Evolutionary conservation across 2,113 vertebrate genomes (phyloP).

Genomic region (Oplegnathus fasciatus): DNA sequence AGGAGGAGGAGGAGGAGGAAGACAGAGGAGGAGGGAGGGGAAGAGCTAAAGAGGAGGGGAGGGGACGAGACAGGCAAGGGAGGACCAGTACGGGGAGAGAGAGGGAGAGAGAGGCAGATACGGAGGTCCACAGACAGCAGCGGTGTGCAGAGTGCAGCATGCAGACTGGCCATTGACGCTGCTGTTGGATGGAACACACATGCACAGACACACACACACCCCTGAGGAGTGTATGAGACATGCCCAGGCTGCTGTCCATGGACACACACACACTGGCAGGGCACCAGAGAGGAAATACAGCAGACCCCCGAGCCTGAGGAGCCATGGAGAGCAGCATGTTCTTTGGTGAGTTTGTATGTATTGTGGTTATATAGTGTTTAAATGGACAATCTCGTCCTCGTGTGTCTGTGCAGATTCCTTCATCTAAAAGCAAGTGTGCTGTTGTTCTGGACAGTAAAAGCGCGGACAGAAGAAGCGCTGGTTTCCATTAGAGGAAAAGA

Average conservation of each 20-base stretch:
- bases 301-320: conserved; percentile 87
- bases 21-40: conserved; percentile 42
- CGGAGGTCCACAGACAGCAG: conserved; percentile 63
- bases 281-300: conserved; percentile 86
- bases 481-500: conserved; percentile 40
- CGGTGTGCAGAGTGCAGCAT: conserved; percentile 74
- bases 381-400: neutral
- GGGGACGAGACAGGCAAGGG: conserved; percentile 54
- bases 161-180: conserved; percentile 77
- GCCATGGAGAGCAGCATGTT: conserved; percentile 98
- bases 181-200: conserved; percentile 71
- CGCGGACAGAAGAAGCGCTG: conserved; percentile 2
- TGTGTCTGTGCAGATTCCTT: conserved; percentile 1
- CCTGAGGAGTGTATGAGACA: conserved; percentile 85
- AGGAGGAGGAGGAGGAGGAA: conserved; percentile 36
- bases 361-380: neutral
- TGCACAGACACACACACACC: conserved; percentile 50
- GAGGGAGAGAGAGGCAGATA: conserved; percentile 56
- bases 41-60: conserved; percentile 64
- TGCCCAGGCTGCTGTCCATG: conserved; percentile 75
- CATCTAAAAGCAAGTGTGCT: neutral
- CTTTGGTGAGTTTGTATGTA: conserved; percentile 93
- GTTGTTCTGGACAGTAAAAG: conserved; percentile 6
- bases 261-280: conserved; percentile 81
- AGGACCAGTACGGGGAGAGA: conserved; percentile 59